Evolutionary conservation across 92 coral and sea anemone genomes (phyloP), one percentile per base, ranked within the genome.

Genomic region (Parazoanthus darwini): DNA sequence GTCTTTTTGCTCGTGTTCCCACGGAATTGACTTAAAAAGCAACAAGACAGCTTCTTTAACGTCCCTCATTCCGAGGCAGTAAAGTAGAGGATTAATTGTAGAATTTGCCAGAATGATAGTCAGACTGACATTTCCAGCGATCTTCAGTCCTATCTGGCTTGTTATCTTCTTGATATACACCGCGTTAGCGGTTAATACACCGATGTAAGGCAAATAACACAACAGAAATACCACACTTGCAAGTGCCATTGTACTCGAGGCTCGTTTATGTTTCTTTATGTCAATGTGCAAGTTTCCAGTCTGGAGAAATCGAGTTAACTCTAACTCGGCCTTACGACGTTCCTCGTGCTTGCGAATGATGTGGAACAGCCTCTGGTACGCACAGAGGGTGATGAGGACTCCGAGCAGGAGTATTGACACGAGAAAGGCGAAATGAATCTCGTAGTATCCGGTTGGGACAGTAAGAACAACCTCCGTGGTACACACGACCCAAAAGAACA

Each of bases 111-210:
- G 67, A 37, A 84, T 44, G 18, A 71, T 48, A 10, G 87, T 44
- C 56, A 84, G 56, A 58, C 79, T 84, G 44, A 84, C 79, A 74
- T 84, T 84, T 5, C 87, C 87, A 43, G 79, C 87, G 71, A 84
- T 84, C 79, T 84, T 84, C 29, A 84, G 36, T 23, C 54, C 87
- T 26, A 84, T 72, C 46, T 25, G 79, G 78, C 87, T 46, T 43
- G 87, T 84, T 71, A 84, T 84, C 46, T 43, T 78, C 33, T 74
- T 13, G 44, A 84, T 84, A 46, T 84, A 18, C 66, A 84, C 87
- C 79, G 71, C 87, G 36, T 84, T 84, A 26, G 87, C 87, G 56
- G 87, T 72, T 58, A 84, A 70, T 48, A 84, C 87, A 84, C 87
- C 87, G 35, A 84, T 84, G 25, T 84, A 84, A 14, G 87, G 87